Evolutionary conservation across 2,113 vertebrate species (phyloP).

Genomic region (Eurystomus gularis): DNA sequence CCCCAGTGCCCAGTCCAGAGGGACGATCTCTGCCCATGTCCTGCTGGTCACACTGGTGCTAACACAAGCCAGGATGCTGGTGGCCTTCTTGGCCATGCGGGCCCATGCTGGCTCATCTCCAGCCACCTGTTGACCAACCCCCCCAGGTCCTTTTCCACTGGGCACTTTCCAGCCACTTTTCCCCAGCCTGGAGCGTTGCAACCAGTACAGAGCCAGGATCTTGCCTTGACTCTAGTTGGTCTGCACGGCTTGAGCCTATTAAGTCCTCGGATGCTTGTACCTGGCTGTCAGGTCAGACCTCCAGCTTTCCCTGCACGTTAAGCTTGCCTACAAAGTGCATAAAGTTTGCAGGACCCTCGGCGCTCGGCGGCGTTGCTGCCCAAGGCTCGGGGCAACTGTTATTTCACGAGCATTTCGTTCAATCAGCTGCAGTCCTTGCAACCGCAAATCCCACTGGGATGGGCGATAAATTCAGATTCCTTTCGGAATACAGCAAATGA

Average conservation of each 20-base stretch:
- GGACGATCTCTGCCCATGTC: background rate
- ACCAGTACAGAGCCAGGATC: no score
- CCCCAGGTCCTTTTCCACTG: background rate
- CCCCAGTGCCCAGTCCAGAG: background rate
- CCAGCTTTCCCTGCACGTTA: background rate
- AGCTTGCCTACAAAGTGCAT: background rate
- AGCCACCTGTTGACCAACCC: background rate
- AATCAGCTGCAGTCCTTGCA: background rate
- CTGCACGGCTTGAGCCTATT: background rate
- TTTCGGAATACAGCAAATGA: background rate
- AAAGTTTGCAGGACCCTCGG: background rate
- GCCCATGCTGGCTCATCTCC: background rate
- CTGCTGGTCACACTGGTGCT: background rate
- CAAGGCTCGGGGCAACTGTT: background rate
- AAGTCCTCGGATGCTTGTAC: background rate
- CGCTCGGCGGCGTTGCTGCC: fast-evolving
- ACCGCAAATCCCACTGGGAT: background rate
- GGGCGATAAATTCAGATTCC: background rate
- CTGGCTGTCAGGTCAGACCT: background rate
- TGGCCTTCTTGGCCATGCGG: no score
- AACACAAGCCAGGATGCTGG: background rate
- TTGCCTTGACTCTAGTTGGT: background rate
- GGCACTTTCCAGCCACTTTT: background rate
- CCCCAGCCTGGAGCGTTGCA: background rate
- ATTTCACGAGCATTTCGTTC: fast-evolving